Evolutionary conservation across 1,140 invertebrate genomes (phyloP).

Genomic region (Nomia melanderi): DNA sequence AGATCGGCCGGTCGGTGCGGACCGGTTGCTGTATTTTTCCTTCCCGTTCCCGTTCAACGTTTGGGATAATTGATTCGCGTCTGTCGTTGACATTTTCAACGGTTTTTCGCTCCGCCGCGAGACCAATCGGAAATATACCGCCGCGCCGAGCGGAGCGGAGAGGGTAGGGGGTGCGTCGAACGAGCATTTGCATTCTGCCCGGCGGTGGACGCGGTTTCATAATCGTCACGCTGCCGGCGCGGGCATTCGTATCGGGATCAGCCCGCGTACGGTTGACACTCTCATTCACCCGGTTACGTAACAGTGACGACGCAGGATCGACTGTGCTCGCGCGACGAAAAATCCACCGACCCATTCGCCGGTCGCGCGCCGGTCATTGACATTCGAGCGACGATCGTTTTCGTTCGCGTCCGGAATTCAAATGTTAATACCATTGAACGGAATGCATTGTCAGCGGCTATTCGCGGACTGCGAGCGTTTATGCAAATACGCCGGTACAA

Average conservation of each 20-base stretch:
- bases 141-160: neutral
- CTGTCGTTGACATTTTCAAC: slow-evolving; percentile 44
- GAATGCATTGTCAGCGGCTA: no score
- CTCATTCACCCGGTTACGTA: neutral
- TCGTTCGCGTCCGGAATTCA: neutral
- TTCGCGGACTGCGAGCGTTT: no score
- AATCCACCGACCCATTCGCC: slow-evolving; percentile 2
- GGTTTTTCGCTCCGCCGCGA: slow-evolving; percentile 23
- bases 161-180: neutral
- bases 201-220: slow-evolving; percentile 36
- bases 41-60: neutral
- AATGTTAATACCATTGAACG: no score
- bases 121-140: slow-evolving; percentile 31
- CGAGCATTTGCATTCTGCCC: slow-evolving; percentile 20
- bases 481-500: no score
- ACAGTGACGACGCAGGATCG: neutral
- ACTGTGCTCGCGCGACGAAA: neutral
- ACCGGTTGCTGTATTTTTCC: slow-evolving; percentile 52
- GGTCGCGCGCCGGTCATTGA: neutral
- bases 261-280: neutral
- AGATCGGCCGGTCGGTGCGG: slow-evolving; percentile 19
- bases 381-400: neutral
- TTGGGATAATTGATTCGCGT: slow-evolving; percentile 55
- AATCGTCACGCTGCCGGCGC: slow-evolving; percentile 21
- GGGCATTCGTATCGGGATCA: neutral